Evolutionary conservation across 2,797 vertebrate species (phyloP), one percentile per base, ranked within the genome.

Genomic region (Sarcophilus harrisii): DNA sequence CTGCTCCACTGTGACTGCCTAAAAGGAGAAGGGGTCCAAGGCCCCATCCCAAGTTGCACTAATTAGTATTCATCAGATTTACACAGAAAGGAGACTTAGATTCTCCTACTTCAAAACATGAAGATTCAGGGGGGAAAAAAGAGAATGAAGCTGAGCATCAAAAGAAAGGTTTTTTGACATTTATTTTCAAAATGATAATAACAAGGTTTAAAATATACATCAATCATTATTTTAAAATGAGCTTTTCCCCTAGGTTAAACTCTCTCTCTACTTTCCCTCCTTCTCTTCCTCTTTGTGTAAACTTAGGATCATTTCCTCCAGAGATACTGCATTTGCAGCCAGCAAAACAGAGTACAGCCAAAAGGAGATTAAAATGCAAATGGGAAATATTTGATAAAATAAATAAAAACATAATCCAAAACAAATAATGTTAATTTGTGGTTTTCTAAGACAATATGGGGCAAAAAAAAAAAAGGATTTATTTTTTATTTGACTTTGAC

Each of bases 171-270:
- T 97, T 96, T 93, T 96, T 97, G 96, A 95, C 92, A 95, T 97
- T 97, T 97, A 93, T 96, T 96, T 95, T 96, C 57, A 92, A 97
- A 98, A 97, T 62, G 73, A 97, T 96, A 96, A 97, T 92, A 96
- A 96, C 91, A 90, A 90, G 94, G 94, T 97, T 97, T 96, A 58
- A 73, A 62, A 91, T 81, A 94, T 49, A 57, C 94, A 94, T 96
- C 93, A 94, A 52, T 95, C 95, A 94, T 91, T 90, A 38, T 57
- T 16, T 54, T 57, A 94, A 97, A 96, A 94, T 32, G 62, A 96
- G 94, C 95, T 30, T 66, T n/a, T 54, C 29, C 81, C 95, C 94
- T 95, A 55, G 54, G 95, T 96, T 87, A 90, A 24, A 92, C 94
- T 96, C 94, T 96, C 58, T 52, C 90, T 90, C 57, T n/a, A 52